Percentiles rank a stretch among this genome's conserved stretches.
These are phyloP conservation scores for Oceanodroma tethys DNA, from an alignment of 2,113 vertebrate species.

Conservation along the genomic window DNA sequence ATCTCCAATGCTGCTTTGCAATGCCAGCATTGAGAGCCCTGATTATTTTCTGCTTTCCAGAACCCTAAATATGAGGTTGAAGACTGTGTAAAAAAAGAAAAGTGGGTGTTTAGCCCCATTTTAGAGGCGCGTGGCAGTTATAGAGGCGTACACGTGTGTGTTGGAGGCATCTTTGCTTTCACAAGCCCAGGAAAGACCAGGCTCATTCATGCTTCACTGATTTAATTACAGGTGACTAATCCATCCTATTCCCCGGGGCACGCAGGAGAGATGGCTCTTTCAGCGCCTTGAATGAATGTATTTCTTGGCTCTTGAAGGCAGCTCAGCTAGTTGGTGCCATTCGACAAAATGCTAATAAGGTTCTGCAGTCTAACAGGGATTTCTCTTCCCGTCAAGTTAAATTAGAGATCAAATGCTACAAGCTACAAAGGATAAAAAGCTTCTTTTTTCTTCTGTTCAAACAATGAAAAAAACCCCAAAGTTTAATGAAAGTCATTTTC, in stretches of 20 bases:
- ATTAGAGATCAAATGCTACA: conserved; percentile 22
- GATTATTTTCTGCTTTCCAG: not conserved
- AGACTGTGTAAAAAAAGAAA: rapidly evolving
- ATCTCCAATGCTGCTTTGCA: not conserved
- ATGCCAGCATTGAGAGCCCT: rapidly evolving
- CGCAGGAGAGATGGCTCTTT: not conserved
- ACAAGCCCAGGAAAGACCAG: not conserved
- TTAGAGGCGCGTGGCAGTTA: not conserved
- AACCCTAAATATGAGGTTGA: not conserved
- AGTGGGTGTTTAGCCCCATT: not conserved
- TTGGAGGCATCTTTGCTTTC: not conserved
- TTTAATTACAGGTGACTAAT: conserved; percentile 31
- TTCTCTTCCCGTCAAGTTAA: conserved; percentile 1
- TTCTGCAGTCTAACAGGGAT: not conserved
- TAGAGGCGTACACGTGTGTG: rapidly evolving
- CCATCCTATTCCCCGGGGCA: not conserved
- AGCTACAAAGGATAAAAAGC: not conserved
- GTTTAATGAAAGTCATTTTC: not conserved
- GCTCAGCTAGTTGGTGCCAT: not conserved
- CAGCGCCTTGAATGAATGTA: not conserved
- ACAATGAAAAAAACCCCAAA: not conserved
- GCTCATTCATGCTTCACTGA: not conserved
- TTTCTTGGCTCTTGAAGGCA: not conserved
- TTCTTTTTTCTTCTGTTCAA: not conserved
- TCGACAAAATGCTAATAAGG: not conserved